These are phyloP conservation scores for Daphoenositta chrysoptera DNA, from an alignment of 2,113 vertebrate species.

Conservation along the genomic window DNA sequence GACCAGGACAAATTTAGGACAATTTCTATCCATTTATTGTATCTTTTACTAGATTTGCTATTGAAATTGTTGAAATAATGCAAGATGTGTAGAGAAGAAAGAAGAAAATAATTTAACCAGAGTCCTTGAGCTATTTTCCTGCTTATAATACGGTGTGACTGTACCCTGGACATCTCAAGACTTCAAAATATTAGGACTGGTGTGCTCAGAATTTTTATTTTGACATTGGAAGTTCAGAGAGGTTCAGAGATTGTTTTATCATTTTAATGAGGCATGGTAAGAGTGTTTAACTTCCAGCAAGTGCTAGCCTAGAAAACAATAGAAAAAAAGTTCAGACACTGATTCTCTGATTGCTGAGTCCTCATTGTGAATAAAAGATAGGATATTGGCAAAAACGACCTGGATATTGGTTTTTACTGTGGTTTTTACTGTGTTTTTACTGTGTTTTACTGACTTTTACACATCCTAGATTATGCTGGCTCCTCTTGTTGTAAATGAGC, in stretches of 20 bases:
- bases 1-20: neutral
- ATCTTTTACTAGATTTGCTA: neutral
- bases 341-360: neutral
- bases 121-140: neutral
- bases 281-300: neutral
- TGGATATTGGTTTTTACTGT: neutral
- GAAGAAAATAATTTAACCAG: neutral
- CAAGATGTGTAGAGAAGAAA: neutral
- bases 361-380: neutral
- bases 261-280: neutral
- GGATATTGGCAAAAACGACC: neutral
- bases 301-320: neutral
- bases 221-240: neutral
- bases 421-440: neutral
- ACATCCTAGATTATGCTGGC: neutral
- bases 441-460: no score
- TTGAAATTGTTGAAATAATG: neutral
- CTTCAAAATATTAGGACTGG: neutral
- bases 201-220: neutral
- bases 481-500: neutral
- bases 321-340: neutral
- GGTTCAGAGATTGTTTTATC: neutral
- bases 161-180: neutral
- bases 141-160: neutral
- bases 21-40: neutral